A percentile compares a stretch with the other conserved stretches of the same genome.
Conservation (phyloP, 2,888 invertebrate genomes). For the Dolichopus griseipennis region DNA sequence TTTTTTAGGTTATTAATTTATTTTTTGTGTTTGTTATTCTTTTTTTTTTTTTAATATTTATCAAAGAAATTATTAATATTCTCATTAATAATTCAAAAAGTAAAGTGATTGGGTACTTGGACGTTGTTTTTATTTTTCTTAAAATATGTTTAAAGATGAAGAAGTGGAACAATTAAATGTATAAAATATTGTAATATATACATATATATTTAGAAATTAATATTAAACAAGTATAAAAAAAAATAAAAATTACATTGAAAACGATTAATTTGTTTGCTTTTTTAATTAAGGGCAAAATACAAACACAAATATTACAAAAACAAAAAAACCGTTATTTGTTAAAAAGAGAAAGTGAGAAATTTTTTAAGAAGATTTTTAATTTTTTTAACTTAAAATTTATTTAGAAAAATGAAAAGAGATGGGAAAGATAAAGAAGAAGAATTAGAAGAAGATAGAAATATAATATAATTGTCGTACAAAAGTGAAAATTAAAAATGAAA, state of each 20-base stretch:
- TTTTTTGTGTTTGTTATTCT: too few relatives aligned
- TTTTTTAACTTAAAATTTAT: too few relatives aligned
- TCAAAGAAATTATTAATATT: constrained; percentile 6
- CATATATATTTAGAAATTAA: neutral
- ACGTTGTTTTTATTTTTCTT: too few relatives aligned
- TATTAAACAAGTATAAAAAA: neutral
- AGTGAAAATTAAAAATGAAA: too few relatives aligned
- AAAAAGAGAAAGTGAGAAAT: neutral
- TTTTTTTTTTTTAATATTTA: neutral
- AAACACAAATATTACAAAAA: neutral
- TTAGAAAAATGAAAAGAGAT: too few relatives aligned
- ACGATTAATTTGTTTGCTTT: constrained; percentile 2
- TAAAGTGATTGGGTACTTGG: neutral
- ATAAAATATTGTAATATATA: neutral
- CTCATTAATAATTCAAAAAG: constrained; percentile 3
- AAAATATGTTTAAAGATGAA: too few relatives aligned
- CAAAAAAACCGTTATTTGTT: neutral
- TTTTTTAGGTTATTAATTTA: too few relatives aligned
- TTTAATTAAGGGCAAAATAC: neutral
- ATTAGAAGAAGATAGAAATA: too few relatives aligned
- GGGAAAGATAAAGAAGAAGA: too few relatives aligned
- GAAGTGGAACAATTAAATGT: neutral
- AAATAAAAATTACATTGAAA: neutral
- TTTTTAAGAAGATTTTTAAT: too few relatives aligned
- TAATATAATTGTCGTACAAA: too few relatives aligned